These are phyloP conservation scores for Diadegma fenestrale DNA, from an alignment of 2,888 invertebrate genomes.

Conservation along the genomic window DNA sequence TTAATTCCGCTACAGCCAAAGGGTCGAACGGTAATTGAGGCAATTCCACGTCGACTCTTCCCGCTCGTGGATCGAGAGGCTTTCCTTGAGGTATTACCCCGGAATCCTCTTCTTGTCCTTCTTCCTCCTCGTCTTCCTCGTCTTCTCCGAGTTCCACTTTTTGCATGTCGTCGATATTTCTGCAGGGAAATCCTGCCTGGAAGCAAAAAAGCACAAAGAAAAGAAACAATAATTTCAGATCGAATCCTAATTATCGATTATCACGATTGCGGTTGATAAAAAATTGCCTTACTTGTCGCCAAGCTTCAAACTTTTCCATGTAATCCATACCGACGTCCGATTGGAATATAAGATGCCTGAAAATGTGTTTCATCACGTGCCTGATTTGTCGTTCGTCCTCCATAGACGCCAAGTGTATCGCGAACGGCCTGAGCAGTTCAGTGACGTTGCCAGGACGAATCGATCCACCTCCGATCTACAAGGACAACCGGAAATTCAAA, in stretches of 20 bases:
- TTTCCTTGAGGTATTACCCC: conserved; percentile 27
- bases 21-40: conserved; percentile 89
- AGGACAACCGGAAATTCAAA: neutral
- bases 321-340: conserved; percentile 89
- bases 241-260: neutral
- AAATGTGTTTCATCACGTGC: conserved; percentile 87
- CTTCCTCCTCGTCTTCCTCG: conserved; percentile 72
- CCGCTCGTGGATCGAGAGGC: conserved; percentile 91
- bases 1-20: conserved; percentile 86
- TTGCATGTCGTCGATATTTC: conserved; percentile 89
- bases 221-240: conserved; percentile 21
- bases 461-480: conserved; percentile 88
- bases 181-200: conserved; percentile 90
- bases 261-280: neutral
- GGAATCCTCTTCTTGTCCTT: conserved; percentile 69
- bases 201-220: conserved; percentile 28
- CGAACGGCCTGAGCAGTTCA: conserved; percentile 90
- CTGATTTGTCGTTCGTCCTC: conserved; percentile 86
- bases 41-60: conserved; percentile 91
- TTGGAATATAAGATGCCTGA: conserved; percentile 90
- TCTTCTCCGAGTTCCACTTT: conserved; percentile 84
- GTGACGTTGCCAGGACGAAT: conserved; percentile 87
- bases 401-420: conserved; percentile 87
- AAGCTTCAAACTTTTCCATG: conserved; percentile 88
- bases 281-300: conserved; percentile 87